These are phyloP conservation scores for Biston betularia DNA, from an alignment of 2,888 invertebrate genomes.

Conservation along the genomic window DNA sequence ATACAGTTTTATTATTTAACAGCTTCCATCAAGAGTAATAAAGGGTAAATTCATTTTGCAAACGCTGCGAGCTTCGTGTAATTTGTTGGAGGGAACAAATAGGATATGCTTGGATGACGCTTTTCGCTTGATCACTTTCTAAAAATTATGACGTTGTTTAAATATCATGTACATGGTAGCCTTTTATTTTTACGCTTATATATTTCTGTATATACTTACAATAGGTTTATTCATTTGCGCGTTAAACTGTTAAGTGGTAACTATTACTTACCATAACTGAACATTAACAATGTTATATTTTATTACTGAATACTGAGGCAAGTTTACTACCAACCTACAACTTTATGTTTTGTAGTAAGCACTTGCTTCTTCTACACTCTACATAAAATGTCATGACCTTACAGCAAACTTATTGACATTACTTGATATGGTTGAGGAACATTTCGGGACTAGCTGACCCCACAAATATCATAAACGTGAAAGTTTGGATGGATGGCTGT, in stretches of 20 bases:
- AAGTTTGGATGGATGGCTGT: too few relatives aligned
- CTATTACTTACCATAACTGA: background rate
- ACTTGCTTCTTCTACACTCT: background rate
- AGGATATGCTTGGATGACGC: conserved; percentile 33
- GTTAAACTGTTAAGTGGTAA: background rate
- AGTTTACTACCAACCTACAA: background rate
- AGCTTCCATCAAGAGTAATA: conserved; percentile 65
- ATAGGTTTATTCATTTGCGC: too few relatives aligned
- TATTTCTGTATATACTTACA: background rate
- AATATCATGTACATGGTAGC: background rate
- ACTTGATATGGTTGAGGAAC: background rate
- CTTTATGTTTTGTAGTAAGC: background rate
- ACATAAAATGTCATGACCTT: background rate
- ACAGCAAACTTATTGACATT: background rate
- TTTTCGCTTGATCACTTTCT: conserved; percentile 35
- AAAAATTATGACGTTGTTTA: conserved; percentile 2
- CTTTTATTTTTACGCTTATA: background rate
- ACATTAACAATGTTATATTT: background rate
- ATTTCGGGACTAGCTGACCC: background rate
- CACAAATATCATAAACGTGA: too few relatives aligned
- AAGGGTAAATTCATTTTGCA: conserved; percentile 62
- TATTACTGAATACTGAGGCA: background rate
- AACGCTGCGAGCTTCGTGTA: conserved; percentile 31
- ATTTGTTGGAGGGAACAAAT: conserved; percentile 37
- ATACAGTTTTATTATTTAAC: conserved; percentile 66